These are phyloP conservation scores for Macrosiphum euphorbiae DNA, from an alignment of 2,888 invertebrate species.

Conservation along the genomic window DNA sequence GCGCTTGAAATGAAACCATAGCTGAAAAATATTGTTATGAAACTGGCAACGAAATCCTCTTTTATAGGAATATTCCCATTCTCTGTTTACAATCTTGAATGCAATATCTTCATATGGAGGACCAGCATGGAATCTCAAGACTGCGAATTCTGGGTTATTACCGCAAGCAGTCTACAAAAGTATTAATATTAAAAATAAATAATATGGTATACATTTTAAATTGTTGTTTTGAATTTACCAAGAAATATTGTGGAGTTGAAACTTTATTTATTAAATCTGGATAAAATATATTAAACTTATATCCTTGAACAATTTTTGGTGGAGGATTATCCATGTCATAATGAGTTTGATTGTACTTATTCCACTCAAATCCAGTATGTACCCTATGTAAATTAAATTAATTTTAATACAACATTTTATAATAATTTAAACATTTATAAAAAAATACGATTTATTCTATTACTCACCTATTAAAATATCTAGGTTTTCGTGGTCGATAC, in stretches of 20 bases:
- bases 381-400: conserved; percentile 73
- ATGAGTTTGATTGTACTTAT: conserved; percentile 99
- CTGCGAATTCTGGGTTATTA: conserved; percentile 95
- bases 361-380: conserved; percentile 99
- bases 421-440: not conserved
- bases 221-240: conserved; percentile 75
- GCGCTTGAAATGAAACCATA: conserved; percentile 99
- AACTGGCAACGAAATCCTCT: conserved; percentile 99
- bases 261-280: conserved; percentile 97
- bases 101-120: conserved; percentile 99
- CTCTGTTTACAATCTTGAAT: conserved; percentile 98
- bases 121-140: conserved; percentile 95
- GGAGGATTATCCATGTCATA: conserved; percentile 99
- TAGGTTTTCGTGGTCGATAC: conserved; percentile 95
- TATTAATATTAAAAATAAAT: not conserved
- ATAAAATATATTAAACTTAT: conserved; percentile 99
- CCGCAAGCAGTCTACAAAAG: conserved; percentile 82
- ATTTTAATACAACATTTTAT: not conserved
- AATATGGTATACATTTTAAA: not conserved
- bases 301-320: conserved; percentile 99
- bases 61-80: conserved; percentile 99
- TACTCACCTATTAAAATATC: conserved; percentile 89
- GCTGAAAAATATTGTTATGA: conserved; percentile 98
- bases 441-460: not conserved
- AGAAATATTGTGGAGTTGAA: conserved; percentile 91